These are phyloP conservation scores for Mycetomoellerius zeteki DNA, from an alignment of 1,140 invertebrate genomes.

Conservation along the genomic window DNA sequence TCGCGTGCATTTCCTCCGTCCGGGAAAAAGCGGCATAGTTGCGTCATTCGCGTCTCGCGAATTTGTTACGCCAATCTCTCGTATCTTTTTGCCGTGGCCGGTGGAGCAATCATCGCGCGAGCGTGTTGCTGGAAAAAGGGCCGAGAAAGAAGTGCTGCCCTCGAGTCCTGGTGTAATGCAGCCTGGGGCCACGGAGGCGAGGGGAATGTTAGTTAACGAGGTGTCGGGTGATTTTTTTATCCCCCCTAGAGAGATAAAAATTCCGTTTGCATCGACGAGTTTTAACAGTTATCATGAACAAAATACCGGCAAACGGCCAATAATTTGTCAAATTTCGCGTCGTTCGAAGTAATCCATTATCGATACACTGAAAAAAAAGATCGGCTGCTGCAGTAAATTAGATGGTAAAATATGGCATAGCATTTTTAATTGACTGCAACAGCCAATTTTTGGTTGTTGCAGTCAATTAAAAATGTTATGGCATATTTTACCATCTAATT, in stretches of 20 bases:
- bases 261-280: constrained; percentile 5
- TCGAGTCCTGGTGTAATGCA: constrained; percentile 12
- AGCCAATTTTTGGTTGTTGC: too few species aligned
- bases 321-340: constrained; percentile 47
- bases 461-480: too few species aligned
- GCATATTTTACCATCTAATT: too few species aligned
- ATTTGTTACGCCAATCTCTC: constrained; percentile 53
- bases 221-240: constrained; percentile 62
- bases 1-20: neutral
- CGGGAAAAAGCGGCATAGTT: constrained; percentile 34
- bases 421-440: too few species aligned
- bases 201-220: constrained; percentile 63
- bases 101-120: constrained; percentile 49
- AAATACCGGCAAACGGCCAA: constrained; percentile 32
- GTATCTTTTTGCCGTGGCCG: constrained; percentile 43
- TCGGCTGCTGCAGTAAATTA: too few species aligned
- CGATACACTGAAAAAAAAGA: too few species aligned
- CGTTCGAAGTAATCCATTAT: constrained; percentile 35
- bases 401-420: too few species aligned
- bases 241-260: constrained; percentile 22
- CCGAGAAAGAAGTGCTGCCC: constrained; percentile 39
- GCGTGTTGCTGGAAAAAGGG: constrained; percentile 55
- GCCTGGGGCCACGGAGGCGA: neutral
- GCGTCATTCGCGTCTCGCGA: constrained; percentile 35
- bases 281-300: constrained; percentile 16